Evolutionary conservation across 2,113 vertebrate species (phyloP), one percentile per base, ranked within the genome.

Genomic region (Poeciliopsis retropinna): DNA sequence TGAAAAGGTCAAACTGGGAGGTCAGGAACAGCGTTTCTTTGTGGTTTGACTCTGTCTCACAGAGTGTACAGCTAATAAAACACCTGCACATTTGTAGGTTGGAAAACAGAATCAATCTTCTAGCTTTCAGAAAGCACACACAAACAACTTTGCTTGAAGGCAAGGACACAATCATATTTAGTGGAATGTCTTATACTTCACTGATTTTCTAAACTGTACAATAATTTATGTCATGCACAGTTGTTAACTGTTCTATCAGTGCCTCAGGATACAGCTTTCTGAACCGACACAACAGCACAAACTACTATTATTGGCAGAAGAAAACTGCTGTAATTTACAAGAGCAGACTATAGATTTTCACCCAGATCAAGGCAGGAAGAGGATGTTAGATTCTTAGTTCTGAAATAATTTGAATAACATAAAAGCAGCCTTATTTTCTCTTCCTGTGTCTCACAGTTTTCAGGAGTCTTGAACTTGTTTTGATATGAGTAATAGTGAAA

Each of bases 251-350:
- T 65, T 29, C 41, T 70, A 67, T 83, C 74, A 60, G 81, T 66
- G 74, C 82, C 75, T 81, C 62, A 51, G 68, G 85, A 87, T 89
- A 78, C 70, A 74, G 80, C 80, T 87, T 79, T 75, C 88, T 82
- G 85, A 94, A 90, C 92, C 91, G 89, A 91, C 90, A 89, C 78
- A 79, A 83, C 79, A 82, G 84, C 89, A 85, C 82, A 81, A 82
- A 72, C 67, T 37, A 69, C 69, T 81, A 70, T 85, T 86, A 83
- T 73, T 19, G 67, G 79, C 74, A 85, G 63, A 84, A 76, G 82
- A 82, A 91, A 92, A 90, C 88, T 88, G 85, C 81, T 92, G 91
- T 94, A 74, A 90, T 92, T 92, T 90, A 92, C 70, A 76, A 81
- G 44, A 87, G 78, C 73, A 85, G 89, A 89, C 76, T 90, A 92